Base-by-base conservation (phyloP, 2,888 invertebrate species). In the Dione vanillae region DNA sequence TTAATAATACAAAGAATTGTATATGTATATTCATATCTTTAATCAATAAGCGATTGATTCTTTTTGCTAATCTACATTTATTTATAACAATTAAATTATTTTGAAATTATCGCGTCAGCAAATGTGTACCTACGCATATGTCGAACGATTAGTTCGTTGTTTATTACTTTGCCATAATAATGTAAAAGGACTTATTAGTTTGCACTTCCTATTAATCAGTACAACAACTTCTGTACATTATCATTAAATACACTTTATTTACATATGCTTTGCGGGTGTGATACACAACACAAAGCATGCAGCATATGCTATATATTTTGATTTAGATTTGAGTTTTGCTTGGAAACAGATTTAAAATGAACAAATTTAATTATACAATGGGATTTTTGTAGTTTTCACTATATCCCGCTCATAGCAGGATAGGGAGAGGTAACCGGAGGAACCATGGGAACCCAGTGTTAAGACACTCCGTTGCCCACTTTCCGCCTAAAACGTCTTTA, bases 191-290 rank as follows among this genome's bases (percentile, higher is more conserved):
- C 27, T 62, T 37, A 62, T 37, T 35, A 49, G 37, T 64, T 64
- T 19, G 62, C 12, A 47, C 47, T 64, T 64, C 62, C 62, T 64
- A 16, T 64, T 49, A 47, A 35, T 49, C 19, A 47, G 35, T 19
- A 35, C 37, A 49, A 49, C 47, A 47, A 62, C 47, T 54, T 64
- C 58, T 16, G 16, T 41, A 40, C 62, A 70, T 67, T 35, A 49
- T 41, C 19, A 67, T 12, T 40, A 35, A 64, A 62, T 61, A 7
- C n/a, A 56, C 49, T 40, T 47, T 54, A 59, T 54, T 45, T 62
- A 27, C 45, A 66, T 19, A n/a, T 16, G 9, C 37, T 27, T 16
- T 35, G 49, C 47, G 51, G 11, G 54, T 62, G 37, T 67, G 16
- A n/a, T 27, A n/a, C 52, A 66, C n/a, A n/a, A n/a, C n/a, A n/a